Percentiles rank a stretch among this genome's conserved stretches.
Conservation (phyloP, 37 sponge, comb jelly and placozoan genomes). For the Mnemiopsis leidyi region DNA sequence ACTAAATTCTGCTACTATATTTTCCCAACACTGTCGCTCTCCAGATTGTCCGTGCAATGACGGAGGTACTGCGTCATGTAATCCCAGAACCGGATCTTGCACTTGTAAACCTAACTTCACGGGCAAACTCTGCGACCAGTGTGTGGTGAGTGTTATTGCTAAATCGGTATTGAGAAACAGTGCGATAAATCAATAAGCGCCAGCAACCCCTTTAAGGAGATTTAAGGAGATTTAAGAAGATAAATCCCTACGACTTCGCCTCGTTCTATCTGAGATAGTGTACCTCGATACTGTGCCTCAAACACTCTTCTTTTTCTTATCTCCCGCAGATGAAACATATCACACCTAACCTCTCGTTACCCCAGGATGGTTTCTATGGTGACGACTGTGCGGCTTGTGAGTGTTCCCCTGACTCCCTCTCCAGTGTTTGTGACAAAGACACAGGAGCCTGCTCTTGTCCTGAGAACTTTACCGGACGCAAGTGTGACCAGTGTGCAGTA, state of each 20-base stretch:
- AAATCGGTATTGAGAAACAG: too few species aligned
- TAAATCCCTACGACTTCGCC: too few species aligned
- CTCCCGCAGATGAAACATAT: too few species aligned
- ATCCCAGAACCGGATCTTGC: not conserved
- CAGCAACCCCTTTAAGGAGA: too few species aligned
- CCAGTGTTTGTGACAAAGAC: not conserved
- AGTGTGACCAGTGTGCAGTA: not conserved
- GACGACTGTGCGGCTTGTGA: not conserved
- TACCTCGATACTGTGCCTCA: too few species aligned
- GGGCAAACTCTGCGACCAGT: not conserved
- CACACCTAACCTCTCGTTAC: not conserved
- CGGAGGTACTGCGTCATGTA: not conserved
- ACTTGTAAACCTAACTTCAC: not conserved
- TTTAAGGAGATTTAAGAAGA: too few species aligned
- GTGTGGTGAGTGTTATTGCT: conserved; percentile 10
- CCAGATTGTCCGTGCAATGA: conserved; percentile 35
- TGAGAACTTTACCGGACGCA: not conserved
- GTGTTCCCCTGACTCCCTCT: not conserved
- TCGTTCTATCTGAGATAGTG: too few species aligned
- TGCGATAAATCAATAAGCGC: too few species aligned
- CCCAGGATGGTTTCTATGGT: conserved; percentile 20
- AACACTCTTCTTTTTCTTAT: too few species aligned
- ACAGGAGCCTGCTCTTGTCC: not conserved
- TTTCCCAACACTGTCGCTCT: too few species aligned
- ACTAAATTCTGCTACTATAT: too few species aligned